Evolutionary conservation across 1,140 invertebrate genomes (phyloP).

Genomic region (Caenorhabditis tropicalis): DNA sequence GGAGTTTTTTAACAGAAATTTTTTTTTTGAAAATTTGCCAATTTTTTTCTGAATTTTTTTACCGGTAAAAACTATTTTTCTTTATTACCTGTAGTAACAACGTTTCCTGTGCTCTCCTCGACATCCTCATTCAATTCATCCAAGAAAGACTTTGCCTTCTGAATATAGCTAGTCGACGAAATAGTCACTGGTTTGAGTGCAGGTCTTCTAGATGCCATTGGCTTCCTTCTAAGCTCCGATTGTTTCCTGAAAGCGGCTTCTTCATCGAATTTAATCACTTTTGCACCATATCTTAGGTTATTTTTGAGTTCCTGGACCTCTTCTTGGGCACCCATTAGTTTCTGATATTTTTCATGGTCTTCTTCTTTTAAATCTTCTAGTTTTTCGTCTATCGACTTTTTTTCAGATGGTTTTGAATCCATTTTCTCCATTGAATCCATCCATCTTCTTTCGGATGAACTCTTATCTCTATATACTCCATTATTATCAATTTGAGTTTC

Average conservation of each 20-base stretch:
- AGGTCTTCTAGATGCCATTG: not conserved
- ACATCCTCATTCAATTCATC: not conserved
- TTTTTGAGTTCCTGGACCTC: not conserved
- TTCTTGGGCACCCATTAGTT: not conserved
- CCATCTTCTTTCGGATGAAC: not conserved
- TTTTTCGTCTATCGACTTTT: constrained; percentile 13
- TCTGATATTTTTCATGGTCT: not conserved
- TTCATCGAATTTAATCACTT: constrained; percentile 27
- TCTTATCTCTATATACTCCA: not conserved
- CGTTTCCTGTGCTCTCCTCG: not conserved
- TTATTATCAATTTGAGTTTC: constrained; percentile 18
- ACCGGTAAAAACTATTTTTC: not conserved
- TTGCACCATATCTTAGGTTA: constrained; percentile 23
- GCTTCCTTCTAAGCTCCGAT: not conserved
- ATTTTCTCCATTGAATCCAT: constrained; percentile 25
- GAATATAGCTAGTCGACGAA: not conserved
- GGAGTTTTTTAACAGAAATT: no score
- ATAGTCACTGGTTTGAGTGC: not conserved
- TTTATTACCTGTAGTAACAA: not conserved
- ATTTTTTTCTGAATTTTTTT: no score
- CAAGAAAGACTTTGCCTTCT: constrained; percentile 22
- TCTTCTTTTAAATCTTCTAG: not conserved
- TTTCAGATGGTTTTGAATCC: not conserved
- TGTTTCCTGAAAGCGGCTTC: constrained; percentile 8
- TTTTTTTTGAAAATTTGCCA: no score